These are phyloP conservation scores for Cyclopterus lumpus DNA, from an alignment of 2,797 vertebrate genomes.

Conservation along the genomic window DNA sequence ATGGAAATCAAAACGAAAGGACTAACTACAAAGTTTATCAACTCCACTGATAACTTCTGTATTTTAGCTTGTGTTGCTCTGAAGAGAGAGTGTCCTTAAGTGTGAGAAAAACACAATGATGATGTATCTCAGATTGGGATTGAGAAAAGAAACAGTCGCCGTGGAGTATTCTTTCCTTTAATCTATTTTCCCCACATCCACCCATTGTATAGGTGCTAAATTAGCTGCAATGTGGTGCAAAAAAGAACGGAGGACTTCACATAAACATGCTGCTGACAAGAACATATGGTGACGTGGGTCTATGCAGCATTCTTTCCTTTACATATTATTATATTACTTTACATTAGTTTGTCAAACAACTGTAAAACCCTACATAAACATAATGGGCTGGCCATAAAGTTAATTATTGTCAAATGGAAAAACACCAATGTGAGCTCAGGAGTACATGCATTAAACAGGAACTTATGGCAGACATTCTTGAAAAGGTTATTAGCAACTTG, in stretches of 20 bases:
- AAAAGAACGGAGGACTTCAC: background rate
- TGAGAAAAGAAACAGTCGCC: background rate
- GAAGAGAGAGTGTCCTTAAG: background rate
- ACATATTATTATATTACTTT: conserved; percentile 1
- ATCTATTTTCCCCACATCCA: background rate
- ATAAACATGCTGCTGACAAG: background rate
- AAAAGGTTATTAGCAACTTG: conserved; percentile 42
- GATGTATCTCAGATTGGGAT: background rate
- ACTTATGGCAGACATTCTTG: conserved; percentile 31
- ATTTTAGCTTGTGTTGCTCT: background rate
- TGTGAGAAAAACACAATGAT: background rate
- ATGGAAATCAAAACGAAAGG: background rate
- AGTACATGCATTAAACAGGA: conserved; percentile 7
- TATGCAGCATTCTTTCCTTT: conserved; percentile 4
- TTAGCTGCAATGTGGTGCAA: background rate
- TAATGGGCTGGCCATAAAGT: conserved; percentile 24
- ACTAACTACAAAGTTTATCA: background rate
- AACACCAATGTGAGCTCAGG: background rate
- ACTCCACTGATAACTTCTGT: too few relatives aligned
- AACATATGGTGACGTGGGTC: background rate
- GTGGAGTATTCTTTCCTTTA: background rate
- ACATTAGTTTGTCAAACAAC: conserved; percentile 4
- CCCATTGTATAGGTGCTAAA: background rate
- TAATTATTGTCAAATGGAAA: conserved; percentile 18
- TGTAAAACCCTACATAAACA: conserved; percentile 11